phyloP scores from a whole-genome alignment of 2,888 invertebrate genomes.

The Cataglyphis rosenhaueri region DNA sequence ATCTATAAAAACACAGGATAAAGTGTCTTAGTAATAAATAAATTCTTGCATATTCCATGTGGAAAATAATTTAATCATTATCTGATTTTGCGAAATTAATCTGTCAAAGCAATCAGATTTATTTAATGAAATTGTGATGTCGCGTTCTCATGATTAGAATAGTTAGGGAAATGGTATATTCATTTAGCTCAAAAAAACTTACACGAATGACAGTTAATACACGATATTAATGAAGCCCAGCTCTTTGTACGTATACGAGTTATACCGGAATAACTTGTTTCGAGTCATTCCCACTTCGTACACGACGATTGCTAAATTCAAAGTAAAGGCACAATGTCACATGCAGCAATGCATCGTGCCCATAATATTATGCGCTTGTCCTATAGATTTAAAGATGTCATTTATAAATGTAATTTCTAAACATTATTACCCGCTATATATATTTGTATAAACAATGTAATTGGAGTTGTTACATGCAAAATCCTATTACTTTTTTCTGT shows the following conservation, averaged over 20 bases:
- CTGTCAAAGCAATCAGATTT: neutral
- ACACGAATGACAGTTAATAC: constrained; percentile 64
- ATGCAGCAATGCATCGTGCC: constrained; percentile 48
- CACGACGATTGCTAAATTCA: constrained; percentile 69
- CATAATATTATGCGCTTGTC: constrained; percentile 24
- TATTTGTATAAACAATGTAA: neutral
- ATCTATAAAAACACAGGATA: neutral
- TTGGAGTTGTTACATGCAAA: neutral
- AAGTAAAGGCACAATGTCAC: constrained; percentile 71
- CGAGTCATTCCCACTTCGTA: constrained; percentile 61
- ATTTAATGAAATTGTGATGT: constrained; percentile 15
- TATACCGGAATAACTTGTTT: constrained; percentile 76
- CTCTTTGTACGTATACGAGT: constrained; percentile 72
- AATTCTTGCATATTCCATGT: neutral
- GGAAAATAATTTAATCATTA: neutral
- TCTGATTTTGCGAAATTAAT: neutral
- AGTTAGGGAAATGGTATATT: constrained; percentile 58
- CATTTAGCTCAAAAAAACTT: constrained; percentile 53
- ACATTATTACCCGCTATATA: constrained; percentile 3
- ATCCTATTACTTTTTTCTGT: neutral
- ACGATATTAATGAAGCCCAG: constrained; percentile 71
- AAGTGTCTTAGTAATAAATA: neutral
- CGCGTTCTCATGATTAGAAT: constrained; percentile 3
- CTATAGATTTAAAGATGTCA: constrained; percentile 24
- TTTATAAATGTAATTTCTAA: constrained; percentile 28